Conservation (phyloP, 1,140 invertebrate genomes). For the Thaumetopoea pityocampa region DNA sequence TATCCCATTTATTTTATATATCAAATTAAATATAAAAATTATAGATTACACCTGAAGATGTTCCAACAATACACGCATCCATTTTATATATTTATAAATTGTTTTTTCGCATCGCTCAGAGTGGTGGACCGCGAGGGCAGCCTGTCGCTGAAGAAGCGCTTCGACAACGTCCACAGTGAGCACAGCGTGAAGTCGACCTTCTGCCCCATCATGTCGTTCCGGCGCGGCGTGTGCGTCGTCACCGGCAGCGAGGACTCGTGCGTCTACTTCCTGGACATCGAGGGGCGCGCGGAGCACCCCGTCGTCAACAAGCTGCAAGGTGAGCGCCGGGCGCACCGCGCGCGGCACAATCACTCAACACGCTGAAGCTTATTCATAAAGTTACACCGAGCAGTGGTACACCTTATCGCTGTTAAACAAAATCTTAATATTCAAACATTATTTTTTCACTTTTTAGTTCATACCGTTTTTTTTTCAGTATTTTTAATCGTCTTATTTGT, state of each 20-base stretch:
- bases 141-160: conserved; percentile 80
- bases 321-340: conserved; percentile 28
- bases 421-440: background rate
- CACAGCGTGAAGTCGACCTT: conserved; percentile 85
- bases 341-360: too few relatives aligned
- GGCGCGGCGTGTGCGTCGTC: conserved; percentile 87
- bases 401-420: too few relatives aligned
- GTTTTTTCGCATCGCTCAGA: conserved; percentile 71
- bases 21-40: too few relatives aligned
- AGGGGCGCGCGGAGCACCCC: conserved; percentile 81
- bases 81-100: too few relatives aligned
- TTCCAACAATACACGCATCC: too few relatives aligned
- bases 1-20: too few relatives aligned
- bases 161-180: conserved; percentile 79
- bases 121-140: conserved; percentile 81
- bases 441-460: background rate
- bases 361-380: too few relatives aligned
- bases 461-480: background rate
- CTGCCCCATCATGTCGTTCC: conserved; percentile 90
- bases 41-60: too few relatives aligned
- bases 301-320: conserved; percentile 90
- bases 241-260: conserved; percentile 91
- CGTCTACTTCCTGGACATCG: conserved; percentile 90
- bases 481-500: too few relatives aligned
- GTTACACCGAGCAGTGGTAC: too few relatives aligned